These are phyloP conservation scores for Synergus japonicus DNA, from an alignment of 2,888 invertebrate species.

Conservation along the genomic window DNA sequence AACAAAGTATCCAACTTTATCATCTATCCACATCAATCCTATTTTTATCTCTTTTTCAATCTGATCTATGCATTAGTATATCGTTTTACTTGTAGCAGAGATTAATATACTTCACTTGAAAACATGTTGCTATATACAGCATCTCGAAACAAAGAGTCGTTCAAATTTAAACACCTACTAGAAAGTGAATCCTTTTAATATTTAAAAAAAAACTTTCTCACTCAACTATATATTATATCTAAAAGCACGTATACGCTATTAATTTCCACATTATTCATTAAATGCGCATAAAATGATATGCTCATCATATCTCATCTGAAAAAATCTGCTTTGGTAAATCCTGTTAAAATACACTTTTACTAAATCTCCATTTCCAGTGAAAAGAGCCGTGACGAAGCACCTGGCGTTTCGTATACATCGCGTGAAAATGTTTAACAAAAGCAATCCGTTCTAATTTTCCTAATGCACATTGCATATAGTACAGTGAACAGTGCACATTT, in stretches of 20 bases:
- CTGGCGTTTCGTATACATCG: neutral
- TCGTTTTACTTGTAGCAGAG: too few relatives aligned
- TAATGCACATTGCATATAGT: slow-evolving; percentile 10
- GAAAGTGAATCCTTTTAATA: neutral
- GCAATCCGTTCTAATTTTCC: neutral
- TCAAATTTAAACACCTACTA: neutral
- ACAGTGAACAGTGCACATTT: slow-evolving; percentile 10
- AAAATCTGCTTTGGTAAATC: neutral
- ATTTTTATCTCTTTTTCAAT: too few relatives aligned
- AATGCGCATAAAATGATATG: neutral
- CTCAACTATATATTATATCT: neutral
- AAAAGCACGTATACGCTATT: neutral
- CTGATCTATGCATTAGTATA: too few relatives aligned
- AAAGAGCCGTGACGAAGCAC: slow-evolving; percentile 4
- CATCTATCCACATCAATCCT: too few relatives aligned
- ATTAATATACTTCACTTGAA: too few relatives aligned
- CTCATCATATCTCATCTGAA: neutral
- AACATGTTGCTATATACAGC: too few relatives aligned
- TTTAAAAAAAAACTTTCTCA: neutral
- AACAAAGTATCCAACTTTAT: too few relatives aligned
- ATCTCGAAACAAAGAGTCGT: neutral
- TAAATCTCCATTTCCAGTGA: slow-evolving; percentile 12
- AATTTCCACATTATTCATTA: neutral
- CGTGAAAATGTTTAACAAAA: slow-evolving; percentile 18
- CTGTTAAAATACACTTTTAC: neutral